Percentiles rank a stretch among this genome's conserved stretches.
phyloP scores from a whole-genome alignment of 92 coral and sea anemone species.

The Bergia puertoricense region DNA sequence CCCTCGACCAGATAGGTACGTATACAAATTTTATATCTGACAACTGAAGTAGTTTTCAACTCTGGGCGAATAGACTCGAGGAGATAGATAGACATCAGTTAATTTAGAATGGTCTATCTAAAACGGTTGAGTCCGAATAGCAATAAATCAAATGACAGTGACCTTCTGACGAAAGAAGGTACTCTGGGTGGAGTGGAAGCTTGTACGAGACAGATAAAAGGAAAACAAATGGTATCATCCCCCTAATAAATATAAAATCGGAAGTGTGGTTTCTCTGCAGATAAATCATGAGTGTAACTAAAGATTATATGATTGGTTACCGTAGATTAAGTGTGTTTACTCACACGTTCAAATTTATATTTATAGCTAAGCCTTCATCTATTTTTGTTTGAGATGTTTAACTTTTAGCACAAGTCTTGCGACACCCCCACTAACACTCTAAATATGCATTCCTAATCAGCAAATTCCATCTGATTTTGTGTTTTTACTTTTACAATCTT shows the following conservation, averaged over 20 bases:
- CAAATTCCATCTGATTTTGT: background rate
- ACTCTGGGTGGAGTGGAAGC: background rate
- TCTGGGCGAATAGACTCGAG: constrained; percentile 13
- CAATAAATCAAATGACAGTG: constrained; percentile 2
- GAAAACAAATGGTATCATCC: background rate
- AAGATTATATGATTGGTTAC: constrained; percentile 5
- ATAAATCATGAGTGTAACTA: constrained; percentile 28
- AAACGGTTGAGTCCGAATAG: background rate
- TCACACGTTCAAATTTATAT: constrained; percentile 11
- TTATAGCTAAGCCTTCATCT: constrained; percentile 4
- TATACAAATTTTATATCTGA: background rate
- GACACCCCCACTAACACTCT: background rate
- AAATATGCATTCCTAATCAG: background rate
- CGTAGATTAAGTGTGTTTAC: constrained; percentile 27
- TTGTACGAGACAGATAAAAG: constrained; percentile 35
- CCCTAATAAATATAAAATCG: constrained; percentile 1
- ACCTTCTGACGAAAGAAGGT: constrained; percentile 2
- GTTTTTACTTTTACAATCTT: background rate
- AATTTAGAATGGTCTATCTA: background rate
- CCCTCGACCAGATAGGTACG: background rate
- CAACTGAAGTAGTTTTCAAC: background rate
- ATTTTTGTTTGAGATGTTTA: constrained; percentile 1
- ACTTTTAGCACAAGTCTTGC: background rate
- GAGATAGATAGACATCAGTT: background rate
- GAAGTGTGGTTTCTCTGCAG: constrained; percentile 38